A percentile compares a stretch with the other conserved stretches of the same genome.
Evolutionary conservation across 2,888 invertebrate species (phyloP).

Genomic region (Hemistola chrysoprasaria): DNA sequence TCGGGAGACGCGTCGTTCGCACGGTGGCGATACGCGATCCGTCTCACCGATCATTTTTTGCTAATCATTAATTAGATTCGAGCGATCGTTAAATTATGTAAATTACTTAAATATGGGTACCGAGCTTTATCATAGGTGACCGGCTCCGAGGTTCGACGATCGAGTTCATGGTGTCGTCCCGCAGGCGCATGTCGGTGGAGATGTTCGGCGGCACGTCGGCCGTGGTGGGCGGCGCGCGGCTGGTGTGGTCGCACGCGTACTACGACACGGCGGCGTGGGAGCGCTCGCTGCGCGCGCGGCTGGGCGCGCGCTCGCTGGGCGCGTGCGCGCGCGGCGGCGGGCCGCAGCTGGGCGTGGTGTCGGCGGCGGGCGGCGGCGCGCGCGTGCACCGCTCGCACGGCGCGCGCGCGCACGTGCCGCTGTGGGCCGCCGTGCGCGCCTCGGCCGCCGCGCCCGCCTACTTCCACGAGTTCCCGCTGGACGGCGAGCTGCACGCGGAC

Average conservation of each 20-base stretch:
- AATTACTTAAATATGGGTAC: too few species aligned
- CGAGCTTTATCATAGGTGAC: too few species aligned
- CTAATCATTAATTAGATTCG: too few species aligned
- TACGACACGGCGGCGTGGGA: constrained; percentile 95
- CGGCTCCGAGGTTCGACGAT: too few species aligned
- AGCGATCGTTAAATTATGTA: too few species aligned
- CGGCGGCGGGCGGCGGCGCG: constrained; percentile 82
- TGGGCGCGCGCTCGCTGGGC: constrained; percentile 84
- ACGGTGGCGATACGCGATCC: too few species aligned
- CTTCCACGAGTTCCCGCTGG: constrained; percentile 90
- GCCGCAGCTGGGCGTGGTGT: constrained; percentile 63
- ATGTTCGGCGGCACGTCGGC: constrained; percentile 74
- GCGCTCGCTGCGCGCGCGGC: constrained; percentile 85
- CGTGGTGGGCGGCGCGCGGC: constrained; percentile 85
- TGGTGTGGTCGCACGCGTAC: constrained; percentile 93
- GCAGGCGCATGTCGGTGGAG: constrained; percentile 63
- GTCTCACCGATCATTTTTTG: too few species aligned
- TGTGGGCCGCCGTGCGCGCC: constrained; percentile 94
- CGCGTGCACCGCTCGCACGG: constrained; percentile 94
- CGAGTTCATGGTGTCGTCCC: too few species aligned
- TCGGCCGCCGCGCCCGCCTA: constrained; percentile 96
- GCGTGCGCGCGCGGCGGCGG: constrained; percentile 66
- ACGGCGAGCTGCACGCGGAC: constrained; percentile 88
- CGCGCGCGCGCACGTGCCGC: constrained; percentile 85
- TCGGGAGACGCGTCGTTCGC: too few species aligned